A percentile compares a stretch with the other conserved stretches of the same genome.
Evolutionary conservation across 2,888 invertebrate species (phyloP).

Genomic region (Apotomis turbidana): DNA sequence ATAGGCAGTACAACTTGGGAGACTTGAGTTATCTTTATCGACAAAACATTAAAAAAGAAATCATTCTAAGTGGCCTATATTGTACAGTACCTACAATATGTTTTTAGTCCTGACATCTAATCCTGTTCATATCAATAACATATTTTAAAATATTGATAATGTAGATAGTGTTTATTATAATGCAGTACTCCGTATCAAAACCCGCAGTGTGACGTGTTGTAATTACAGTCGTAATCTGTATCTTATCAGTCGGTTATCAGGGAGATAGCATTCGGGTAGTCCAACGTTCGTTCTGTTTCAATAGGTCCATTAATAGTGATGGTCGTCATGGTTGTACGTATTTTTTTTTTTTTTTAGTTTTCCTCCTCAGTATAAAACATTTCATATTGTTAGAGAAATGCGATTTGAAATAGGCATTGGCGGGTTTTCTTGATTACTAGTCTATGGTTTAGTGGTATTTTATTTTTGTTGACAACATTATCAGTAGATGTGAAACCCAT

Average conservation of each 20-base stretch:
- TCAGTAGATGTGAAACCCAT: neutral
- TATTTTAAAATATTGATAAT: slow-evolving; percentile 39
- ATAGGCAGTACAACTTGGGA: too few species aligned
- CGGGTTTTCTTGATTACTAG: slow-evolving; percentile 15
- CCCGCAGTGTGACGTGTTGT: slow-evolving; percentile 79
- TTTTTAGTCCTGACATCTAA: slow-evolving; percentile 21
- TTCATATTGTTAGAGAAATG: too few species aligned
- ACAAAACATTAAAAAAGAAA: too few species aligned
- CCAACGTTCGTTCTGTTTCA: slow-evolving; percentile 51
- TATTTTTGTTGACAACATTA: neutral
- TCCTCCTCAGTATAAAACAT: too few species aligned
- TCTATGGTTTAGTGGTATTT: neutral
- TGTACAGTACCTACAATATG: neutral
- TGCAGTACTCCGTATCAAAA: slow-evolving; percentile 74
- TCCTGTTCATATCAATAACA: slow-evolving; percentile 32
- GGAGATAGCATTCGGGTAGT: slow-evolving; percentile 38
- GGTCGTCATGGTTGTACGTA: slow-evolving; percentile 73
- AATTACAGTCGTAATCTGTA: slow-evolving; percentile 67
- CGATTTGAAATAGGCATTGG: too few species aligned
- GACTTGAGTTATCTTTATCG: too few species aligned
- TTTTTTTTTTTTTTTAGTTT: slow-evolving; percentile 38
- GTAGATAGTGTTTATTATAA: slow-evolving; percentile 67
- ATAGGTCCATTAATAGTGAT: slow-evolving; percentile 57
- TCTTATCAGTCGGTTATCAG: slow-evolving; percentile 64
- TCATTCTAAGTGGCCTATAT: too few species aligned